Conservation (phyloP, 1,140 invertebrate genomes). For the Pararge aegeria region DNA sequence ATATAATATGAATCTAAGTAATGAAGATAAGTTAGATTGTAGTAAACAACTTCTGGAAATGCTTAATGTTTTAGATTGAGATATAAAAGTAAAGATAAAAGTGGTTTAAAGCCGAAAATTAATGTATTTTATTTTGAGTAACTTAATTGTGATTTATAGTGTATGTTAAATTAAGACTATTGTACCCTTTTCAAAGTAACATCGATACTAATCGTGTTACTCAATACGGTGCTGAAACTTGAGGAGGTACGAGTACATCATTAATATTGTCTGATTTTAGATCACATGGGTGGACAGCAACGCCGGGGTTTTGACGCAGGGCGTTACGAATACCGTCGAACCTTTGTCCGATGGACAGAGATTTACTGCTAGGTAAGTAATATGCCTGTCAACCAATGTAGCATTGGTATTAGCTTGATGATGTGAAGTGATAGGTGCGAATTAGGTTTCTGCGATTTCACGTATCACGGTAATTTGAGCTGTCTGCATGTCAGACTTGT, state of each 20-base stretch:
- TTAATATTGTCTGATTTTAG: slow-evolving; percentile 70
- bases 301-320: slow-evolving; percentile 88
- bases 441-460: neutral
- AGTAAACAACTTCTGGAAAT: too few relatives aligned
- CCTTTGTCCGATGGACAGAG: slow-evolving; percentile 88
- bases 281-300: slow-evolving; percentile 96
- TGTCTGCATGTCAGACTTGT: neutral
- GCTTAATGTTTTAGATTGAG: too few relatives aligned
- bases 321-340: slow-evolving; percentile 87
- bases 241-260: neutral
- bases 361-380: slow-evolving; percentile 83
- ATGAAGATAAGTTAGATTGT: too few relatives aligned
- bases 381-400: slow-evolving; percentile 12
- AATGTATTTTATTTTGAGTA: too few relatives aligned
- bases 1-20: too few relatives aligned
- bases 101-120: too few relatives aligned
- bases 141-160: neutral
- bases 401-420: neutral
- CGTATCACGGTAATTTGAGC: neutral
- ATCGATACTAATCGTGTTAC: neutral
- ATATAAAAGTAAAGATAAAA: too few relatives aligned
- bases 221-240: neutral
- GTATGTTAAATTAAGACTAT: neutral
- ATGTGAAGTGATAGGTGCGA: neutral
- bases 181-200: neutral